A percentile compares a stretch with the other conserved stretches of the same genome.
Conservation (phyloP, 2,888 invertebrate genomes). For the Dynastes maya region DNA sequence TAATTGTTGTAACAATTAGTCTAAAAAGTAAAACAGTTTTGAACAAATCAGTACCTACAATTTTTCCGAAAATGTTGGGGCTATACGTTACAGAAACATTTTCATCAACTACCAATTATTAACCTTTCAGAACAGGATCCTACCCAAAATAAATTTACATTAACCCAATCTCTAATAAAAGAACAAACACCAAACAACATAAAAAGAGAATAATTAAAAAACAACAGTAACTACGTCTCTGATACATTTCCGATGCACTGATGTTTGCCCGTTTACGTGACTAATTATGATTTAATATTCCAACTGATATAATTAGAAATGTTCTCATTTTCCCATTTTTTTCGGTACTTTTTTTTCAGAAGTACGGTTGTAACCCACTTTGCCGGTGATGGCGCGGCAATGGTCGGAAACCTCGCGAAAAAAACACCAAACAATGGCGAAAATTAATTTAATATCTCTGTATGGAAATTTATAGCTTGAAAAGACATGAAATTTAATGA, state of each 20-base stretch:
- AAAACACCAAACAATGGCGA: constrained; percentile 45
- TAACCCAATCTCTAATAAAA: background rate
- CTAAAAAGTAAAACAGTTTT: no score
- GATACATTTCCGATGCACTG: constrained; percentile 32
- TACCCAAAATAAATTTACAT: background rate
- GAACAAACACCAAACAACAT: background rate
- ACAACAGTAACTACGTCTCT: background rate
- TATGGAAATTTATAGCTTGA: constrained; percentile 47
- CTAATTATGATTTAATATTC: constrained; percentile 47
- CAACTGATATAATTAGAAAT: constrained; percentile 45
- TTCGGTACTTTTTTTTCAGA: background rate
- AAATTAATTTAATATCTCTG: constrained; percentile 47
- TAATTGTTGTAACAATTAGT: no score
- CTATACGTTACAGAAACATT: no score
- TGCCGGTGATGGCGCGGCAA: constrained; percentile 22
- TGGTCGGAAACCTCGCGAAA: constrained; percentile 27
- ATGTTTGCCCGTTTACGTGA: constrained; percentile 21
- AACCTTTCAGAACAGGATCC: background rate
- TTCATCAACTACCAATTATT: background rate
- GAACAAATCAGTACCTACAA: no score
- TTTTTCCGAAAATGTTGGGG: no score
- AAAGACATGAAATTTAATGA: constrained; percentile 48
- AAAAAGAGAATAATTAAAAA: background rate
- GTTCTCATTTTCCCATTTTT: constrained; percentile 37
- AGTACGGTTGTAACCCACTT: background rate